Evolutionary conservation across 2,113 vertebrate genomes (phyloP).

Genomic region (Castor canadensis): DNA sequence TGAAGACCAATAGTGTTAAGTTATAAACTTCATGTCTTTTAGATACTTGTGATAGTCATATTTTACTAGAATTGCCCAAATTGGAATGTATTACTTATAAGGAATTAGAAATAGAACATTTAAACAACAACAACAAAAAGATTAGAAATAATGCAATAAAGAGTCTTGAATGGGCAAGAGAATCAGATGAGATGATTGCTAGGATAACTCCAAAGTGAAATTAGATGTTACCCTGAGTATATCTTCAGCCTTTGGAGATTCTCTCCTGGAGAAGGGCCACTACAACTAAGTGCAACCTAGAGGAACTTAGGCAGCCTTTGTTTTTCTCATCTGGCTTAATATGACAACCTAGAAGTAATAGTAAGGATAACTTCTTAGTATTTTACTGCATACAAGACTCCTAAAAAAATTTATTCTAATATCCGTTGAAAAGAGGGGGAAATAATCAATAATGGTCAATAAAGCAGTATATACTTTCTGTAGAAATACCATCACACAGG

Average conservation of each 20-base stretch:
- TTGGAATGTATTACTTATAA: neutral
- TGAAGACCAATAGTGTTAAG: neutral
- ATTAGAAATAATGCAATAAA: neutral
- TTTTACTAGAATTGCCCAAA: neutral
- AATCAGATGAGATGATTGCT: neutral
- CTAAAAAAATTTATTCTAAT: constrained; percentile 79
- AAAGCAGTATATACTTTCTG: neutral
- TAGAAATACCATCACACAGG: neutral
- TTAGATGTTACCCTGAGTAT: no score
- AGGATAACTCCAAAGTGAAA: neutral
- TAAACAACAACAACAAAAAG: neutral
- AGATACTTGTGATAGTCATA: neutral
- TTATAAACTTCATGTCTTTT: neutral
- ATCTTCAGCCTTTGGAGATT: neutral
- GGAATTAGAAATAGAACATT: constrained; percentile 1
- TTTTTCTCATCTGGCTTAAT: neutral
- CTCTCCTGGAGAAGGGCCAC: neutral
- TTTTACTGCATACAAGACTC: constrained; percentile 9
- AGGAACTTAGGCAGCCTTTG: neutral
- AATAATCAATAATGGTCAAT: constrained; percentile 75
- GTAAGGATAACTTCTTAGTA: constrained; percentile 53
- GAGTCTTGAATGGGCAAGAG: neutral
- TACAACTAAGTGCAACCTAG: neutral
- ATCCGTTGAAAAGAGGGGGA: constrained; percentile 71
- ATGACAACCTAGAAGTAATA: constrained; percentile 45